Conservation (phyloP, 2,888 invertebrate genomes). For the Reticulitermes lucifugus region DNA sequence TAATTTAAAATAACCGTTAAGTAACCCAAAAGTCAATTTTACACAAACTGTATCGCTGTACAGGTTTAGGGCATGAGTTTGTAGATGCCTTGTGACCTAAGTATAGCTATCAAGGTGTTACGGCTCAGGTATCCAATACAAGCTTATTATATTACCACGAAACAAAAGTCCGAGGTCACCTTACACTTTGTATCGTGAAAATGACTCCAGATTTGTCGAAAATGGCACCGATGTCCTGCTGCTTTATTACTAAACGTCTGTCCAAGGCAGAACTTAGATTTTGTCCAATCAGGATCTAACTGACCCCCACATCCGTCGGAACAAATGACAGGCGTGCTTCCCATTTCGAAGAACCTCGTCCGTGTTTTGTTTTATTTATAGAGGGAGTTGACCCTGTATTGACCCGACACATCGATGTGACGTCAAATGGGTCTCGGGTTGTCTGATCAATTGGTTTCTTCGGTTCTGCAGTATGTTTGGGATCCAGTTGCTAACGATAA, state of each 20-base stretch:
- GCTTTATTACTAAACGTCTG: neutral
- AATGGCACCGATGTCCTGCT: neutral
- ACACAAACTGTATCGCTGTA: no score
- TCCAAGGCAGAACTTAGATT: neutral
- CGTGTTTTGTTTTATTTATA: constrained; percentile 39
- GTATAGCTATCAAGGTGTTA: no score
- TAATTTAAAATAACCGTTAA: no score
- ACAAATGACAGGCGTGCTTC: constrained; percentile 35
- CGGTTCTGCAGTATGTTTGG: neutral
- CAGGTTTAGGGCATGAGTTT: no score
- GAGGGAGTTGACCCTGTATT: constrained; percentile 37
- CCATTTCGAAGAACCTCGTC: constrained; percentile 10
- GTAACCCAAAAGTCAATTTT: no score
- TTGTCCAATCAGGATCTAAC: constrained; percentile 11
- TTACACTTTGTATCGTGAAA: neutral
- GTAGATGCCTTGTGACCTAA: no score
- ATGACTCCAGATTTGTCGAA: neutral
- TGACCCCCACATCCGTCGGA: neutral
- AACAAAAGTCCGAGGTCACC: neutral
- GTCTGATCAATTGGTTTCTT: neutral
- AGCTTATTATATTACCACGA: neutral
- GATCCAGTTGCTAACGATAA: no score
- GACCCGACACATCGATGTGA: constrained; percentile 26
- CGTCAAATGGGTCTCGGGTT: constrained; percentile 8
- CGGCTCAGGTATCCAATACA: no score